Percentiles rank a stretch among this genome's conserved stretches.
Evolutionary conservation across 2,888 invertebrate species (phyloP).

Genomic region (Cephus pulcher): DNA sequence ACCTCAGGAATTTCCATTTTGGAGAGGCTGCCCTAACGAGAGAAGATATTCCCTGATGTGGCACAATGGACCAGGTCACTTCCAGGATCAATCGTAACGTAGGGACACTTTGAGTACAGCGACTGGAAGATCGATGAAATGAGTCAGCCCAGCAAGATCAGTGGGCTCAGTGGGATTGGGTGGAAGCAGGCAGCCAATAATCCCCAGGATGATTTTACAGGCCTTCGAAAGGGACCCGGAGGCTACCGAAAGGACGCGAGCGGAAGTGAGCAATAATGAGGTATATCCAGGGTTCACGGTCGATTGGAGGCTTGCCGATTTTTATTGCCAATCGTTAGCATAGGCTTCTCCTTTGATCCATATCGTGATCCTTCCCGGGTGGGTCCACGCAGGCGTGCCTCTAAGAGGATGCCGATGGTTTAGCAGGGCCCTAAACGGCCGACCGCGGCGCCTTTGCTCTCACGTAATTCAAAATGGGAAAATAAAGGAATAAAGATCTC

Average conservation of each 20-base stretch:
- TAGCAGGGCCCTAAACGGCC: constrained; percentile 1
- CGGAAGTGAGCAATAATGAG: constrained; percentile 2
- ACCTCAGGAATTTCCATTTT: not conserved
- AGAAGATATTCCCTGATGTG: not conserved
- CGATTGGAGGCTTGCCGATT: constrained; percentile 5
- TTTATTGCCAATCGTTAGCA: constrained; percentile 3
- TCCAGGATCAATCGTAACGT: not conserved
- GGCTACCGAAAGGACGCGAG: not conserved
- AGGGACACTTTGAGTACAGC: too few relatives aligned
- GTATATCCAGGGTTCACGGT: not conserved
- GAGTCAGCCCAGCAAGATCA: not conserved
- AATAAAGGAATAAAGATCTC: not conserved
- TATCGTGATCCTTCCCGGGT: not conserved
- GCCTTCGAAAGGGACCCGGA: not conserved
- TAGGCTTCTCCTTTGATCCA: not conserved
- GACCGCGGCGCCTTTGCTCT: not conserved
- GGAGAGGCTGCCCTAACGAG: not conserved
- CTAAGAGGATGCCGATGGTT: not conserved
- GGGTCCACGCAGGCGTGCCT: not conserved
- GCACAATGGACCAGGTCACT: not conserved
- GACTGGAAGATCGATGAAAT: too few relatives aligned
- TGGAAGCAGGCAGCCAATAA: not conserved
- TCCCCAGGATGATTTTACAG: not conserved
- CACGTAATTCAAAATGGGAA: not conserved
- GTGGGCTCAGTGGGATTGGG: not conserved